Base-by-base conservation (phyloP, 2,113 vertebrate species). In the Spilogale gracilis region DNA sequence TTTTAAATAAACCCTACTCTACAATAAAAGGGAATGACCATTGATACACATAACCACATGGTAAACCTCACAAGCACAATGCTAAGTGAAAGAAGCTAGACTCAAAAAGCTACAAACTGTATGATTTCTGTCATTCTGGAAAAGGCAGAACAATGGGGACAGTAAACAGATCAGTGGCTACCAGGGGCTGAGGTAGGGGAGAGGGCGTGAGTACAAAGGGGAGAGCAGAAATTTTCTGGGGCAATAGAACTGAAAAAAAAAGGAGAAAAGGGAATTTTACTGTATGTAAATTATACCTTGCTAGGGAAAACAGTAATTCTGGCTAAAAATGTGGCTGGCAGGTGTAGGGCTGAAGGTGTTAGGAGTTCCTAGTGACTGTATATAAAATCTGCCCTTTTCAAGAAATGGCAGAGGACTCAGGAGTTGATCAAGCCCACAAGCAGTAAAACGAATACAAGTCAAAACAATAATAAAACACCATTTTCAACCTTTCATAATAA, bases 401-500 rank as follows among this genome's bases (percentile, higher is more conserved):
- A 74, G 84, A 48, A 45, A 32, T 14, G 14, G 65, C 43, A 74
- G 43, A 78, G 10, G 27, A n/a, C 45, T 43, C 18, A 6, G 56
- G 73, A 61, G 84, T 21, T 23, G 54, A 71, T 56, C 21, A 23
- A 79, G 21, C 61, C 52, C 76, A 60, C 32, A 52, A 69, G 61
- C 45, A 69, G 61, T 63, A 58, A 81, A 90, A 84, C 30, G 80
- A 82, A 96, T 32, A 52, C 13, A 82, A 58, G 81, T 71, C 32
- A 50, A 89, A 88, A 87, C 69, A 89, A 43, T 60, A 65, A 84
- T 48, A 78, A 95, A 91, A 89, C 9, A 45, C 73, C 23, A 67
- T 61, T 78, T 94, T 48, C 56, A 85, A 80, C 38, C 32, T 76
- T 25, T 21, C 48, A 18, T 23, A 54, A 71, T 67, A 78, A 83